phyloP scores from a whole-genome alignment of 2,113 vertebrate genomes.

The Larimichthys crocea region DNA sequence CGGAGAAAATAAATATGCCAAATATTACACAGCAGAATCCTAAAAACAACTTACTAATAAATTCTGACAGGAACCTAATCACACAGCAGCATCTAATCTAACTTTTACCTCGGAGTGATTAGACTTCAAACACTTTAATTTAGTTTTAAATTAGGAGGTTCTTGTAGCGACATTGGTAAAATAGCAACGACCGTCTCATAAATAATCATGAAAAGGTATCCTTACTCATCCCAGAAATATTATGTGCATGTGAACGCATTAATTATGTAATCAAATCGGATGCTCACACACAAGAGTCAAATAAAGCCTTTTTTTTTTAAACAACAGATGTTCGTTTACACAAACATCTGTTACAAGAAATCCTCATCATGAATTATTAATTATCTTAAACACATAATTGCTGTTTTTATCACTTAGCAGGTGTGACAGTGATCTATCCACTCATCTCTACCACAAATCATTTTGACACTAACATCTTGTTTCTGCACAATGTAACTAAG shows the following conservation, averaged over 20 bases:
- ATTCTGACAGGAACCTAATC: constrained; percentile 42
- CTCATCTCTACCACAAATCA: neutral
- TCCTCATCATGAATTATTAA: constrained; percentile 1
- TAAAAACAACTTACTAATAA: constrained; percentile 28
- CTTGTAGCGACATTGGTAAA: constrained; percentile 50
- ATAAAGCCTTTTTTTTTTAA: neutral
- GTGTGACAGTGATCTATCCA: neutral
- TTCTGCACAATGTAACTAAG: too few species aligned
- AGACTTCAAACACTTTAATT: constrained; percentile 48
- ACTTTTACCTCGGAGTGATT: constrained; percentile 25
- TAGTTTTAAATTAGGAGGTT: constrained; percentile 33
- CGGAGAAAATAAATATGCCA: constrained; percentile 28
- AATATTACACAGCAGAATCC: constrained; percentile 29
- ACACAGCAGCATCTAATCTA: constrained; percentile 42
- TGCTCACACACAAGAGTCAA: neutral
- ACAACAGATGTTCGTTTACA: constrained; percentile 21
- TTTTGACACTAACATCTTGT: too few species aligned
- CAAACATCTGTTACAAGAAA: constrained; percentile 15
- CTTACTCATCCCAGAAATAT: constrained; percentile 7
- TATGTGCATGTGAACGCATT: neutral
- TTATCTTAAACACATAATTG: constrained; percentile 7
- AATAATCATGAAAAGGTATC: constrained; percentile 31
- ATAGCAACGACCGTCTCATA: constrained; percentile 14
- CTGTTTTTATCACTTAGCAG: neutral
- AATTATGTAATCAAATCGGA: neutral